Conservation (phyloP, 2,113 vertebrate species). For the Megatriorchis doriae region DNA sequence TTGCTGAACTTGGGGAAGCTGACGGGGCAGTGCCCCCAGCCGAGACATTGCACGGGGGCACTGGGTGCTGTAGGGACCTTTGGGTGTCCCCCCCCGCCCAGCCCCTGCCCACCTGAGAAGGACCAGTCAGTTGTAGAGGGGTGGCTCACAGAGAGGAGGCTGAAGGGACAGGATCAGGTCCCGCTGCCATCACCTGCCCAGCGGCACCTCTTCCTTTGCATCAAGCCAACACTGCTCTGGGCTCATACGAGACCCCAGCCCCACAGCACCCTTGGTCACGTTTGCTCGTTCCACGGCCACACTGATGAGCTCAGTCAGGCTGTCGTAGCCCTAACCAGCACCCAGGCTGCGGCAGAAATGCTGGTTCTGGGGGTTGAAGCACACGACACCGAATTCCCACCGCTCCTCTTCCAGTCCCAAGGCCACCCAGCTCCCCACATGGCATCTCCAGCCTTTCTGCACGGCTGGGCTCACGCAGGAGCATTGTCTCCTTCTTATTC, state of each 20-base stretch:
- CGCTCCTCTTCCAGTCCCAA: rapidly evolving
- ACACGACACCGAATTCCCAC: rapidly evolving
- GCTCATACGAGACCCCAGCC: background rate
- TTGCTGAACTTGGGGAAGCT: background rate
- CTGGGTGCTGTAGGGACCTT: background rate
- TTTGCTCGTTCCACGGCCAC: rapidly evolving
- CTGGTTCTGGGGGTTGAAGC: rapidly evolving
- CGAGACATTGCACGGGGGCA: background rate
- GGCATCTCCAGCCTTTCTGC: background rate
- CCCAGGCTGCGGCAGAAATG: rapidly evolving
- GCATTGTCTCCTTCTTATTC: background rate
- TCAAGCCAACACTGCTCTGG: rapidly evolving
- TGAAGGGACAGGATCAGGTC: background rate
- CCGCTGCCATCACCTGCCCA: rapidly evolving
- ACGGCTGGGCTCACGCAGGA: rapidly evolving
- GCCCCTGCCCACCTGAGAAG: background rate
- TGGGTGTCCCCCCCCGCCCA: background rate
- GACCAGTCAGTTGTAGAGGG: rapidly evolving
- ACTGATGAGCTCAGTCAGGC: rapidly evolving
- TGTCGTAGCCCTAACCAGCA: background rate
- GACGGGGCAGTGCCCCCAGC: background rate
- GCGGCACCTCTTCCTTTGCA: background rate
- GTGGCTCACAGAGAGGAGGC: background rate
- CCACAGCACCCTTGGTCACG: rapidly evolving
- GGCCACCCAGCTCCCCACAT: rapidly evolving